These are phyloP conservation scores for Watsonalla binaria DNA, from an alignment of 2,888 invertebrate species.

Conservation along the genomic window DNA sequence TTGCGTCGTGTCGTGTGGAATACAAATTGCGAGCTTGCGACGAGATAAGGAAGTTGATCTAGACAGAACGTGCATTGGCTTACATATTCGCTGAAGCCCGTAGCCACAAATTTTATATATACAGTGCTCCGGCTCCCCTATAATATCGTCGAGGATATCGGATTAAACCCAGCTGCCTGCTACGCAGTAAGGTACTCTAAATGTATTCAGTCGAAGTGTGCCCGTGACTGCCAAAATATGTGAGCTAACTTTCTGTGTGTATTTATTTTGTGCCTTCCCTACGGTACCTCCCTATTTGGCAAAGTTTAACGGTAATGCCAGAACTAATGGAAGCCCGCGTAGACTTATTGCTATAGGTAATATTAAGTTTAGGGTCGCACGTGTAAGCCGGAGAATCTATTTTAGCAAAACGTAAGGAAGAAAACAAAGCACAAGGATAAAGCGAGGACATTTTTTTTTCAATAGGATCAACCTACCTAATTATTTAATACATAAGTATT, in stretches of 20 bases:
- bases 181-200: no score
- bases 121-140: background rate
- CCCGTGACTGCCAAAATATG: no score
- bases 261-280: background rate
- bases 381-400: background rate
- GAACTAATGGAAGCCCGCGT: background rate
- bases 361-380: no score
- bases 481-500: no score
- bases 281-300: slow-evolving; percentile 8
- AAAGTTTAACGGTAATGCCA: slow-evolving; percentile 6
- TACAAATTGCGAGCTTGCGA: slow-evolving; percentile 36
- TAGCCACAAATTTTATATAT: slow-evolving; percentile 15
- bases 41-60: slow-evolving; percentile 51
- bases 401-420: background rate
- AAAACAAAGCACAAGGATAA: no score
- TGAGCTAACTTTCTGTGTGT: no score
- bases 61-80: slow-evolving; percentile 31
- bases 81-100: background rate
- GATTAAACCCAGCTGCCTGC: no score
- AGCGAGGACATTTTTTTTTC: no score
- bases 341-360: no score
- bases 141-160: no score
- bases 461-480: no score
- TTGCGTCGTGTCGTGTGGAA: slow-evolving; percentile 27
- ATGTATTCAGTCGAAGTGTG: no score